Percentiles rank a stretch among this genome's conserved stretches.
phyloP scores from a whole-genome alignment of 2,888 invertebrate genomes.

The Willowsia nigromaculata region DNA sequence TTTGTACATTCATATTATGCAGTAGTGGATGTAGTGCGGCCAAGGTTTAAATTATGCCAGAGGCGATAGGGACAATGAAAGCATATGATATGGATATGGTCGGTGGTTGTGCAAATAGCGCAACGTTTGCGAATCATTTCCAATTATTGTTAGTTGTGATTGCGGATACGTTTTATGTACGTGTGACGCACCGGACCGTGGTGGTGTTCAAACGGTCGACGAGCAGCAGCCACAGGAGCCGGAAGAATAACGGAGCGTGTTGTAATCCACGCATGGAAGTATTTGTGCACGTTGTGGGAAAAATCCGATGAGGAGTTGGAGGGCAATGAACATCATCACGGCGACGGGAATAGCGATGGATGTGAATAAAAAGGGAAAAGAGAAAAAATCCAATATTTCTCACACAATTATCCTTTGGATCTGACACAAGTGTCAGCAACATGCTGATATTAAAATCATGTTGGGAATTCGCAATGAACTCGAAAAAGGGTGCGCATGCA shows the following conservation, averaged over 20 bases:
- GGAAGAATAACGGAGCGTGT: background rate
- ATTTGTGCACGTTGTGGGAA: background rate
- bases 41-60: background rate
- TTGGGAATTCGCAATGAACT: slow-evolving; percentile 63
- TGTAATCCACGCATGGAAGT: background rate
- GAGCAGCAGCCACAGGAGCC: background rate
- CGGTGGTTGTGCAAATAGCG: slow-evolving; percentile 25
- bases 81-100: slow-evolving; percentile 3
- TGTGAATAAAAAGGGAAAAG: slow-evolving; percentile 19
- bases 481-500: background rate
- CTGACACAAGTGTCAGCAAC: slow-evolving; percentile 63
- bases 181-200: slow-evolving; percentile 21
- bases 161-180: slow-evolving; percentile 43
- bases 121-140: slow-evolving; percentile 44
- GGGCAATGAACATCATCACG: slow-evolving; percentile 13
- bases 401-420: slow-evolving; percentile 54
- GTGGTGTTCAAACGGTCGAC: background rate
- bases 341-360: background rate
- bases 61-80: background rate
- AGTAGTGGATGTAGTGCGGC: background rate
- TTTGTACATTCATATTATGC: background rate
- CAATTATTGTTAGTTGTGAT: slow-evolving; percentile 51
- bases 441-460: slow-evolving; percentile 71
- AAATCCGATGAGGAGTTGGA: background rate
- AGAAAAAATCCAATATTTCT: slow-evolving; percentile 63